Base-by-base conservation (phyloP, 37 sponge, comb jelly and placozoan genomes). In the Bolinopsis microptera region DNA sequence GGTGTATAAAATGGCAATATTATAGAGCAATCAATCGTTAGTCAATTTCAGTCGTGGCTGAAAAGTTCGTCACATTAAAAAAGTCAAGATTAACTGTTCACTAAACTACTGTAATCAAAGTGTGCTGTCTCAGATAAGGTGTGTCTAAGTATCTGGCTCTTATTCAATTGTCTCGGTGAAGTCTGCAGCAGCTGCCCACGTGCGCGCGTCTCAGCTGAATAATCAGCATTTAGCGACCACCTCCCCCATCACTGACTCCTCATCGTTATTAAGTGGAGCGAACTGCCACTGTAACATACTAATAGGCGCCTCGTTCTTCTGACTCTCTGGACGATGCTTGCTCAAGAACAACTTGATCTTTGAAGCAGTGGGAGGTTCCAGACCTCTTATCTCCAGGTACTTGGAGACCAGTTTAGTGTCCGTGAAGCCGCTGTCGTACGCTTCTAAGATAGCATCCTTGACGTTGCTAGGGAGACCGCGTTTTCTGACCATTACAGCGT, bases 271-370 rank as follows among this genome's bases (percentile, higher is more conserved):
- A 8, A 30, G 21, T 3, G 82, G 38, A 22, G 82, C 35, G 38
- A 80, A 80, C 82, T 80, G 82, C 82, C 82, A 80, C 82, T 80
- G 82, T 5, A 80, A 22, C 82, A 80, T 80, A 22, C 82, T 80
- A 5, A 80, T 30, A 31, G 35, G 82, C 1, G 38, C 82, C 16
- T 33, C 38, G 21, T 13, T 80, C 37, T 21, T 80, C 37, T 80
- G 38, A 33, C 74, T 70, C 35, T 30, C 82, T 5, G 35, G 35
- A 13, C 82, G 35, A 22, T 80, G 82, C 38, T 35, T 34, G 16
- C 82, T 80, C 82, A 80, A 37, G 82, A 80, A 80, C 37, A 35
- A 8, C 37, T 35, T 80, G 24, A 80, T 80, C 82, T 80, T 80
- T 35, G 82, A 33, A 8, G 37, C 37, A 1, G 82, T 36, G 38